phyloP scores from a whole-genome alignment of 2,888 invertebrate genomes.

The Sinentomon sp. region DNA sequence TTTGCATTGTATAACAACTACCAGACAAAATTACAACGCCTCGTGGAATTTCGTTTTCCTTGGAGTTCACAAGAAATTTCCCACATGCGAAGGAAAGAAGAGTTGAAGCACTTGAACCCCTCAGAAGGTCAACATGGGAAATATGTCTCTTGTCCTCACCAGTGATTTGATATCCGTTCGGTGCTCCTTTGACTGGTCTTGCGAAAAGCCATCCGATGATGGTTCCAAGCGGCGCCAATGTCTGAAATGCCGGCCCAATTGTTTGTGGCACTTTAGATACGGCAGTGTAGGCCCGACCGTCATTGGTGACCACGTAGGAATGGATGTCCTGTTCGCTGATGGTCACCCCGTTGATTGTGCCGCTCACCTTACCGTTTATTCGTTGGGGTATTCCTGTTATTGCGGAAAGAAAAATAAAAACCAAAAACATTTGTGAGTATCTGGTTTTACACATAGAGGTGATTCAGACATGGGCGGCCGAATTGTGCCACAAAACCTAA shows the following conservation, averaged over 20 bases:
- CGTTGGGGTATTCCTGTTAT: constrained; percentile 61
- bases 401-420: too few relatives aligned
- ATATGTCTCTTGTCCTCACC: constrained; percentile 21
- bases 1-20: too few relatives aligned
- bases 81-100: too few relatives aligned
- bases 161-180: constrained; percentile 71
- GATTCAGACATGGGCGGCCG: too few relatives aligned
- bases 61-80: too few relatives aligned
- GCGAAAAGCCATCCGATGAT: constrained; percentile 86
- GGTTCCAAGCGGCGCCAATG: constrained; percentile 53
- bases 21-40: too few relatives aligned
- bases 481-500: too few relatives aligned
- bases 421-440: too few relatives aligned
- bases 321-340: constrained; percentile 55
- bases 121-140: too few relatives aligned
- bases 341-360: constrained; percentile 44
- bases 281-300: constrained; percentile 69
- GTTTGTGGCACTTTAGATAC: constrained; percentile 46
- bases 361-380: constrained; percentile 64
- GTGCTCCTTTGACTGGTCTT: constrained; percentile 36
- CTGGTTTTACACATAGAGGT: too few relatives aligned
- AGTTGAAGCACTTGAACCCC: too few relatives aligned
- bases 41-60: too few relatives aligned
- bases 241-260: constrained; percentile 50
- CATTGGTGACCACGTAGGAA: constrained; percentile 64